A percentile compares a stretch with the other conserved stretches of the same genome.
Conservation (phyloP, 2,888 invertebrate genomes). For the Clunio marinus region DNA sequence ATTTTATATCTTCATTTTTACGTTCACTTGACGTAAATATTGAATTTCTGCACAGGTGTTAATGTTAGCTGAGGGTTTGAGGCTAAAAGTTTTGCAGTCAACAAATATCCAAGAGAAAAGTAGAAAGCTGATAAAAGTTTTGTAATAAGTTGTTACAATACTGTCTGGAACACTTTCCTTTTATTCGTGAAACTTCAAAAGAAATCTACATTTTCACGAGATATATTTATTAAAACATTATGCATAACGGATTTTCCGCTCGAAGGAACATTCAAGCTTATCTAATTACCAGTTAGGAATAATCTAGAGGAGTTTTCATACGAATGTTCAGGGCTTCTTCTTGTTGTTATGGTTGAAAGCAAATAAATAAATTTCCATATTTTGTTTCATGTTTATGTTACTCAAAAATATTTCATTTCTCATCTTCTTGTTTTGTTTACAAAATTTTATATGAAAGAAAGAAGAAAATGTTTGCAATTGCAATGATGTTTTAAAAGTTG, state of each 20-base stretch:
- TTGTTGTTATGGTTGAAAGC: too few species aligned
- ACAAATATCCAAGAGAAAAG: neutral
- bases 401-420: too few species aligned
- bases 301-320: too few species aligned
- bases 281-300: too few species aligned
- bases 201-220: neutral
- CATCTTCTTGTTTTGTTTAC: neutral
- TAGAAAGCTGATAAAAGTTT: neutral
- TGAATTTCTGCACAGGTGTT: constrained; percentile 10
- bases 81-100: neutral
- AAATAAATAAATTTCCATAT: too few species aligned
- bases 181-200: neutral
- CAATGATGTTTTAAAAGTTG: neutral
- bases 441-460: neutral
- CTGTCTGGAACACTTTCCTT: neutral
- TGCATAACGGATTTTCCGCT: too few species aligned
- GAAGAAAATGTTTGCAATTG: neutral
- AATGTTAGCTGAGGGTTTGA: neutral
- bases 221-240: too few species aligned
- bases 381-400: too few species aligned
- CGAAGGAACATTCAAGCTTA: too few species aligned
- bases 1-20: constrained; percentile 3
- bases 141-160: neutral
- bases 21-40: neutral
- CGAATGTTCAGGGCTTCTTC: too few species aligned